These are phyloP conservation scores for Synanthedon myopaeformis DNA, from an alignment of 2,888 invertebrate species.

Conservation along the genomic window DNA sequence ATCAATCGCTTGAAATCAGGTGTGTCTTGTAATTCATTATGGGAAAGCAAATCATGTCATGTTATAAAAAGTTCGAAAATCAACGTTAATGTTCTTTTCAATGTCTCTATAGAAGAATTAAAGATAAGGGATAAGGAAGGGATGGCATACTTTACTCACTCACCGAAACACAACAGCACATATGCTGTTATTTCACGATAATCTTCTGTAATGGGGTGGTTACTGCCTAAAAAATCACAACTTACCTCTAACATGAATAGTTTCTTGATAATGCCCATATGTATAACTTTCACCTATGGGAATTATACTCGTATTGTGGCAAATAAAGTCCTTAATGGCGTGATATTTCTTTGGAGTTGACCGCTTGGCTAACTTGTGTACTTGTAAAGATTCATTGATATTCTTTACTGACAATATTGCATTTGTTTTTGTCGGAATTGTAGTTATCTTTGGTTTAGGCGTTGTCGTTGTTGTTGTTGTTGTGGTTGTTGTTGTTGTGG, in stretches of 20 bases:
- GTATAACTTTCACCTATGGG: constrained; percentile 75
- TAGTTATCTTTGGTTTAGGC: constrained; percentile 19
- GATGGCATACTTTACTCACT: too few species aligned
- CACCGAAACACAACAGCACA: too few species aligned
- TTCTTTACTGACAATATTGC: constrained; percentile 12
- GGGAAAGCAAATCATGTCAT: too few species aligned
- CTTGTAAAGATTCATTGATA: constrained; percentile 10
- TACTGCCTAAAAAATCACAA: background rate
- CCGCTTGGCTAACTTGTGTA: constrained; percentile 29
- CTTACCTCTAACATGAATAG: constrained; percentile 77
- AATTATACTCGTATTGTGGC: constrained; percentile 68
- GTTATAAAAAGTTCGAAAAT: too few species aligned
- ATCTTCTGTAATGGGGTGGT: too few species aligned
- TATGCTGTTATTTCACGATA: too few species aligned
- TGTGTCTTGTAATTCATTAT: too few species aligned
- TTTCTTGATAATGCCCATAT: constrained; percentile 79
- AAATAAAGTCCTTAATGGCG: constrained; percentile 27
- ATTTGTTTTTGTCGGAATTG: constrained; percentile 17
- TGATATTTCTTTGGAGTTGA: constrained; percentile 21
- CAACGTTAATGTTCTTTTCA: too few species aligned
- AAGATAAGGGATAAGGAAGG: too few species aligned
- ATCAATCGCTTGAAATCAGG: too few species aligned
- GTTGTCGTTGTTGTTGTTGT: constrained; percentile 35
- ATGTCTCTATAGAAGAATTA: too few species aligned
- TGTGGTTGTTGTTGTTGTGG: constrained; percentile 46